Evolutionary conservation across 2,888 invertebrate species (phyloP), one percentile per base, ranked within the genome.

Genomic region (Standfussiana lucernea): DNA sequence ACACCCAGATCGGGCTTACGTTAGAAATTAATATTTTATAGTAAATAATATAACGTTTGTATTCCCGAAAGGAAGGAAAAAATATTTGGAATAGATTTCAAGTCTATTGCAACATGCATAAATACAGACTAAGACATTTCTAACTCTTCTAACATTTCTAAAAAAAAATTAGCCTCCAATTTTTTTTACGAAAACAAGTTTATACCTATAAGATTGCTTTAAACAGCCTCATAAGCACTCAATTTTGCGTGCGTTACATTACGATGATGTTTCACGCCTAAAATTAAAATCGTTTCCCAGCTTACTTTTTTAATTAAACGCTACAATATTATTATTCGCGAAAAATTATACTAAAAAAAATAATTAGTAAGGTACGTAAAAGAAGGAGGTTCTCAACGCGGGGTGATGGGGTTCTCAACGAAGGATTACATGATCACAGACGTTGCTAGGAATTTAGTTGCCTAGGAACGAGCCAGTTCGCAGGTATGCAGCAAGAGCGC

Each of bases 401-500:
- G 13, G n/a, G n/a, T 24, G 61, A 13, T 1, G 62, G 11, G 53
- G 24, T 15, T n/a, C 40, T 37, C 40, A 65, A 71, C n/a, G 76
- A 28, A 24, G 68, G 50, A 65, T 76, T 32, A 72, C 35, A 66
- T 42, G 65, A 47, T 70, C 53, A 21, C 61, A 78, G 47, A 73
- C 66, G 69, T 72, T 73, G 47, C 61, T 50, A 56, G 53, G 67
- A 61, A 62, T 70, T 73, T 83, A 83, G 79, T 79, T 82, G 69
- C 73, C 79, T 35, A 72, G 61, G 47, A 73, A 70, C 72, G 45
- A n/a, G 15, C 3, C 21, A 65, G 28, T 45, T 47, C 35, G 15
- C 40, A 42, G 64, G 75, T 64, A 40, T 64, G 45, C 56, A 59
- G 35, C n/a, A 24, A 35, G 40, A 42, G 45, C 24, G 65, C 28